Conservation (phyloP, 1,140 invertebrate genomes). For the Marisa cornuarietis region DNA sequence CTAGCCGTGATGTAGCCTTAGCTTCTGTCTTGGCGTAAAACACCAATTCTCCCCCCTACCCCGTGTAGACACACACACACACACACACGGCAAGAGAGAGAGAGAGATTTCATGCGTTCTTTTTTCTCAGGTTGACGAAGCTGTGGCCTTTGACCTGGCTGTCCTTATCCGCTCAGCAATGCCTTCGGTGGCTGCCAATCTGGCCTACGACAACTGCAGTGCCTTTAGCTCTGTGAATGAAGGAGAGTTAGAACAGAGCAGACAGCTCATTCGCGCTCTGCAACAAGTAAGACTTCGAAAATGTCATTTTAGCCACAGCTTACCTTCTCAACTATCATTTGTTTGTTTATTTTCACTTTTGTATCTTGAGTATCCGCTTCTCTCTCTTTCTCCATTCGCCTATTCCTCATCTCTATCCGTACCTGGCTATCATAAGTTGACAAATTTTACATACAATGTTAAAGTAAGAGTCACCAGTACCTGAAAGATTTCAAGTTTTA, state of each 20-base stretch:
- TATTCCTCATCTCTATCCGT: background rate
- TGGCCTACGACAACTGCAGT: slow-evolving; percentile 37
- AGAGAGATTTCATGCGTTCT: background rate
- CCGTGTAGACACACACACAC: too few species aligned
- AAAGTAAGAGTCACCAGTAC: too few species aligned
- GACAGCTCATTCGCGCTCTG: slow-evolving; percentile 21
- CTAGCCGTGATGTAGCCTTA: too few species aligned
- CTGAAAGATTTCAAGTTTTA: too few species aligned
- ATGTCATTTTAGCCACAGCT: background rate
- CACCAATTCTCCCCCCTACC: too few species aligned
- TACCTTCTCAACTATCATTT: too few species aligned
- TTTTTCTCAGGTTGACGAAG: slow-evolving; percentile 71
- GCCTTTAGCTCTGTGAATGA: background rate
- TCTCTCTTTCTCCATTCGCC: slow-evolving; percentile 10
- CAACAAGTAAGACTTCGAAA: slow-evolving; percentile 20
- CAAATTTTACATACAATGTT: too few species aligned
- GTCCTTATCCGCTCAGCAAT: slow-evolving; percentile 31
- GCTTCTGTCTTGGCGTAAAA: too few species aligned
- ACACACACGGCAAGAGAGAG: background rate
- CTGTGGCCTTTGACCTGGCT: slow-evolving; percentile 85
- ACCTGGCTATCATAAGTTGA: too few species aligned
- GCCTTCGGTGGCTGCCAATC: slow-evolving; percentile 9
- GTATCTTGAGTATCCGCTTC: background rate
- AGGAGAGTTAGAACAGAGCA: slow-evolving; percentile 25
- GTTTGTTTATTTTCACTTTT: too few species aligned